Conservation (phyloP, 2,113 vertebrate species). For the Damaliscus lunatus region DNA sequence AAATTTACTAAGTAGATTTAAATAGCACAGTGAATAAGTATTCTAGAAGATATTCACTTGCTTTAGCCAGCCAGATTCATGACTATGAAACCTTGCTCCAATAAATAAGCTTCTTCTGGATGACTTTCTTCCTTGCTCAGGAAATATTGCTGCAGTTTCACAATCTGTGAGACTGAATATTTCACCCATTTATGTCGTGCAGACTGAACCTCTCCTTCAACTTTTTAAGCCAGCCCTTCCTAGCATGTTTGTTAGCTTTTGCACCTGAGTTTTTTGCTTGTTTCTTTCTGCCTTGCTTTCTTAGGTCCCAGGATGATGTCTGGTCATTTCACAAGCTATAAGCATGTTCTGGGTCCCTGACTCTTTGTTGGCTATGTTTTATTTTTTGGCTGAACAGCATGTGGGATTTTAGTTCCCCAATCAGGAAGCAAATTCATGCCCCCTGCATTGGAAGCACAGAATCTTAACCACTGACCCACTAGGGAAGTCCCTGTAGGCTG, state of each 20-base stretch:
- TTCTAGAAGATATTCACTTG: not conserved
- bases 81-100: not conserved
- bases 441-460: not conserved
- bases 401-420: not conserved
- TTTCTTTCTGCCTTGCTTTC: not conserved
- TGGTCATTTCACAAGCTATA: not conserved
- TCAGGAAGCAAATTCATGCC: not conserved
- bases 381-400: not conserved
- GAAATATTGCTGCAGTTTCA: slow-evolving; percentile 8
- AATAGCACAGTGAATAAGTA: not conserved
- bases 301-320: not conserved
- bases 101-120: not conserved
- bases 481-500: not conserved
- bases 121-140: not conserved
- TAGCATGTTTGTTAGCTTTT: not conserved
- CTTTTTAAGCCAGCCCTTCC: not conserved
- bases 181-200: not conserved
- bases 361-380: not conserved
- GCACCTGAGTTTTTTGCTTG: not conserved
- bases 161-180: not conserved
- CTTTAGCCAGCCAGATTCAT: slow-evolving; percentile 18
- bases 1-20: not conserved
- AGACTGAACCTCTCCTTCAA: not conserved
- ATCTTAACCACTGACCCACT: not conserved
- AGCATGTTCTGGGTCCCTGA: not conserved